Conservation (phyloP, 2,797 vertebrate species). For the Hozukius guyotensis region DNA sequence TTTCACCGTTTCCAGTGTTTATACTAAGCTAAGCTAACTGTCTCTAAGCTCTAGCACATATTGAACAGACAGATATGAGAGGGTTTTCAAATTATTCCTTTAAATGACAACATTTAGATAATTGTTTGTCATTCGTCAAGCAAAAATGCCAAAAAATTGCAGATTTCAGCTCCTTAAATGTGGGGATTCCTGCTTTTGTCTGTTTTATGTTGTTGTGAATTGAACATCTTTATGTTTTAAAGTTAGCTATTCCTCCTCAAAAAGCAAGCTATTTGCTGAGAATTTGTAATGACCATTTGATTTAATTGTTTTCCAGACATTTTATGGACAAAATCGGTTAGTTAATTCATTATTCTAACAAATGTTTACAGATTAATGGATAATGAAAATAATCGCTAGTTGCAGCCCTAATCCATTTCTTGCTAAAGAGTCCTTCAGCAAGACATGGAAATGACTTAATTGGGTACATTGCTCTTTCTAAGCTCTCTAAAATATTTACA, state of each 20-base stretch:
- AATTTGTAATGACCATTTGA: not conserved
- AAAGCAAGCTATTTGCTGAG: not conserved
- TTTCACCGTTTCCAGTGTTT: not conserved
- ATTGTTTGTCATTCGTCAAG: too few relatives aligned
- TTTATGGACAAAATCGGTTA: not conserved
- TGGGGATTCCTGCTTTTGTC: not conserved
- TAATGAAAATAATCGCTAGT: not conserved
- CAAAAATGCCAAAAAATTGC: too few relatives aligned
- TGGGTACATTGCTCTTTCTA: not conserved
- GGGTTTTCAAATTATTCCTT: too few relatives aligned
- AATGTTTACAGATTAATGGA: too few relatives aligned
- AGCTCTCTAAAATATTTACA: not conserved
- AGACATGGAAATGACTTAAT: not conserved
- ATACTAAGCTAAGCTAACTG: too few relatives aligned
- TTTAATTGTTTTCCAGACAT: not conserved
- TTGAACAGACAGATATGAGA: too few relatives aligned
- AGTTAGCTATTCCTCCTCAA: not conserved
- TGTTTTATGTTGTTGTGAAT: not conserved
- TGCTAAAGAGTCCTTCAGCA: not conserved
- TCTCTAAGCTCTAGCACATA: too few relatives aligned
- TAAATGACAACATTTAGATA: too few relatives aligned
- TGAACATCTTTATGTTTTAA: not conserved
- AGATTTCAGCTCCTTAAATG: not conserved
- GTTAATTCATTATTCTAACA: too few relatives aligned
- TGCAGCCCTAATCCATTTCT: not conserved